These are phyloP conservation scores for Buathra laborator DNA, from an alignment of 2,888 invertebrate species.

Conservation along the genomic window DNA sequence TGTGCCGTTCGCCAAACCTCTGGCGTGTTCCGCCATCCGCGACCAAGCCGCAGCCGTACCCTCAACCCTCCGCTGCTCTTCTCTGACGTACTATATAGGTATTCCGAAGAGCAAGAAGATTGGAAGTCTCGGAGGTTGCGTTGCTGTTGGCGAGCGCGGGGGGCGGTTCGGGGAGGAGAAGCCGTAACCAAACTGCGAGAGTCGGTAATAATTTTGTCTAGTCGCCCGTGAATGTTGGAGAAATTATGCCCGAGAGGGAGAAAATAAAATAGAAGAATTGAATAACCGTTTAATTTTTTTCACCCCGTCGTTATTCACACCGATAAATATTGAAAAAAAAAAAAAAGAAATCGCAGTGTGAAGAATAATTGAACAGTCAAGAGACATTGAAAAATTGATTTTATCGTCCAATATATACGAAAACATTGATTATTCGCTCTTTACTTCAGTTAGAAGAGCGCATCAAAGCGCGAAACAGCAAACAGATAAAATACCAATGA, in stretches of 20 bases:
- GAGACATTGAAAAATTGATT: no score
- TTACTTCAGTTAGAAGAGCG: no score
- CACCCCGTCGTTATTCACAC: constrained; percentile 1
- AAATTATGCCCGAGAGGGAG: constrained; percentile 26
- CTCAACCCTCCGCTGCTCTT: constrained; percentile 28
- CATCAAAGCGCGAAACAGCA: constrained; percentile 1
- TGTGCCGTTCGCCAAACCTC: constrained; percentile 58
- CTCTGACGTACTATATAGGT: constrained; percentile 38
- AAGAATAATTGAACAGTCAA: no score
- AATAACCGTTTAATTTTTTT: constrained; percentile 24
- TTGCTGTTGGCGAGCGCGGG: constrained; percentile 27
- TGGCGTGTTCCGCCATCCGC: constrained; percentile 64
- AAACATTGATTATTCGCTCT: not conserved
- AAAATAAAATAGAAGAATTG: constrained; percentile 20
- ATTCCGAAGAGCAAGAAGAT: constrained; percentile 22
- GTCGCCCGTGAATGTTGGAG: not conserved
- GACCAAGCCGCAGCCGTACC: constrained; percentile 45
- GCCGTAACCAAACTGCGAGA: constrained; percentile 62
- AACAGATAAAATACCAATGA: constrained; percentile 27
- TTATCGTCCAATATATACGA: not conserved
- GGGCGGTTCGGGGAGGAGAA: constrained; percentile 9
- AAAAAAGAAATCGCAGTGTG: no score
- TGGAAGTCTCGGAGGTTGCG: constrained; percentile 17
- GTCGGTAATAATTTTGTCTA: constrained; percentile 75
- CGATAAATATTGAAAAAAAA: no score